phyloP scores from a whole-genome alignment of 2,113 vertebrate genomes.

The Felis chaus region DNA sequence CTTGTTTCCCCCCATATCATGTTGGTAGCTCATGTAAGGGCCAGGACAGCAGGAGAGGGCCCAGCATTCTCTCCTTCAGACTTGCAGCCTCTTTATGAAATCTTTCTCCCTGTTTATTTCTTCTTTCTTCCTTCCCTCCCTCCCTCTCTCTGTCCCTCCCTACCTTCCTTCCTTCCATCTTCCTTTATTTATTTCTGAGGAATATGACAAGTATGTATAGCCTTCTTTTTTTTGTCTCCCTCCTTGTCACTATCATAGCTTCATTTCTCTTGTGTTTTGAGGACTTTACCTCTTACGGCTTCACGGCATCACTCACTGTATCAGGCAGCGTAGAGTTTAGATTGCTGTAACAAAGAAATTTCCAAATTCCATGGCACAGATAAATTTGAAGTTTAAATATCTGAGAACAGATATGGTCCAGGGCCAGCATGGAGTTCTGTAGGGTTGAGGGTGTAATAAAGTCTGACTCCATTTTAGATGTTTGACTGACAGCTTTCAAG shows the following conservation, averaged over 20 bases:
- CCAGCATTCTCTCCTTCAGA: not conserved
- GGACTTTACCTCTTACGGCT: not conserved
- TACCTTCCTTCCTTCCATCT: fast-evolving
- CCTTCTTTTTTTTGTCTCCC: not conserved
- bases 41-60: not conserved
- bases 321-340: not conserved
- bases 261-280: not conserved
- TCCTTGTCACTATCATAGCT: not conserved
- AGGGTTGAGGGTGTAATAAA: not conserved
- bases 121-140: too few species aligned
- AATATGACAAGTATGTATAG: not conserved
- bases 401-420: not conserved
- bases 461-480: not conserved
- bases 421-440: not conserved
- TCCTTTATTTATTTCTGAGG: not conserved
- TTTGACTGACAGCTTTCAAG: not conserved
- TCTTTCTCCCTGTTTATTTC: not conserved
- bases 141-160: too few species aligned
- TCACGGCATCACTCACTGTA: not conserved
- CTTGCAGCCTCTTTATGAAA: not conserved
- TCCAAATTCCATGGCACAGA: not conserved
- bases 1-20: not conserved
- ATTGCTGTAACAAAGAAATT: not conserved
- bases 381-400: not conserved
- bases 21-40: not conserved